phyloP scores from a whole-genome alignment of 2,888 invertebrate species.

The Amaurobius ferox region DNA sequence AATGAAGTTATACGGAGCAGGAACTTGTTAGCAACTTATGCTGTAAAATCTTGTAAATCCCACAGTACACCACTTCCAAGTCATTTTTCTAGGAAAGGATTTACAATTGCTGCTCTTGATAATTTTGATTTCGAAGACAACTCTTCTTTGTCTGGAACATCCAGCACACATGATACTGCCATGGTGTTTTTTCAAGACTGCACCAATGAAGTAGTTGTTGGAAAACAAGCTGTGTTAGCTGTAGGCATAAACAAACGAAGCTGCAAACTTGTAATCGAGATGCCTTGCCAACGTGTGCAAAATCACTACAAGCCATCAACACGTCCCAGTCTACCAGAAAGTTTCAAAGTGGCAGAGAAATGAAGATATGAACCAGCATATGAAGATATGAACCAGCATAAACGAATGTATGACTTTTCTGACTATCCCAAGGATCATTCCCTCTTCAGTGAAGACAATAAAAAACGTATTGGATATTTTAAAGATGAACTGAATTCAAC shows the following conservation, averaged over 20 bases:
- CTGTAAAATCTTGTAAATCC: constrained; percentile 4
- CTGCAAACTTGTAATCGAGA: not conserved
- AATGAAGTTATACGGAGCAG: not conserved
- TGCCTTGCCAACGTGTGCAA: not conserved
- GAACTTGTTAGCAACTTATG: constrained; percentile 6
- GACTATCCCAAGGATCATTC: too few relatives aligned
- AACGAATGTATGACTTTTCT: too few relatives aligned
- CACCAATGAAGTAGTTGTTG: not conserved
- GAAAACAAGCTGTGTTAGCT: not conserved
- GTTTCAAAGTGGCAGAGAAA: too few relatives aligned
- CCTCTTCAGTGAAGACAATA: too few relatives aligned
- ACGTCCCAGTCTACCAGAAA: too few relatives aligned
- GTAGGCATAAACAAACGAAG: not conserved
- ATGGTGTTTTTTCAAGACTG: constrained; percentile 6
- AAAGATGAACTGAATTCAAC: too few relatives aligned
- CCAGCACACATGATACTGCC: constrained; percentile 3
- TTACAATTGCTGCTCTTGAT: constrained; percentile 18
- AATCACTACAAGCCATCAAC: too few relatives aligned
- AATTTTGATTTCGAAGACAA: constrained; percentile 17
- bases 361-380: too few relatives aligned
- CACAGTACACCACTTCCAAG: not conserved
- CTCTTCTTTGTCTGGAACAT: constrained; percentile 5
- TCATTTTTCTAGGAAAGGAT: not conserved
- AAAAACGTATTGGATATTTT: too few relatives aligned
- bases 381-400: too few relatives aligned